Evolutionary conservation across 1,140 invertebrate species (phyloP), one percentile per base, ranked within the genome.

Genomic region (Drosophila pseudoananassae): DNA sequence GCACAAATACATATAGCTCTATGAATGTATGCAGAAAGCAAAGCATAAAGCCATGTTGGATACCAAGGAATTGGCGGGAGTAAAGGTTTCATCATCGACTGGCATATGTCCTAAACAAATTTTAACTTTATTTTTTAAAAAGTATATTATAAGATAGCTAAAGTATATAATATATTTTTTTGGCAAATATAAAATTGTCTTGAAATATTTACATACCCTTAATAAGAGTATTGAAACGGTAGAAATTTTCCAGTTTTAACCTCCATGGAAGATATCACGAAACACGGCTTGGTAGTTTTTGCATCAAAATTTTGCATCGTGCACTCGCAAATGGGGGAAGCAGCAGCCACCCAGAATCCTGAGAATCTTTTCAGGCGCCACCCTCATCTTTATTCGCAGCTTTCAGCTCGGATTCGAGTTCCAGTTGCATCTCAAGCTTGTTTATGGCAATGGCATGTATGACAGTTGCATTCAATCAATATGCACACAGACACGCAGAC

Each of bases 381-480:
- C 40, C 6, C 23, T 33, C 9, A 47, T 23, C 31, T 12, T 15
- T 33, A 33, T 20, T 9, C 20, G n/a, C 54, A 25, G 20, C 9
- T 23, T n/a, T 25, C 46, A 38, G 38, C 12, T 31, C 8, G 29
- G 57, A 47, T 29, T 71, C 15, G 17, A 70, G 50, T 17, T 66
- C 33, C 70, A 58, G 50, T 66, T 45, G 46, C 54, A 57, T 29
- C 50, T 60, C 10, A 40, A 60, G 71, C 78, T 74, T 82, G 78
- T 81, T 82, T 82, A 82, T 82, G 78, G 57, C 78, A 77, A 63
- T 73, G 73, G 68, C 78, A 81, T 81, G 78, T 81, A 81, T 81
- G 78, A 81, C 78, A 81, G 78, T 81, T 81, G 78, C 78, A 77
- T 81, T 81, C 78, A 81, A 81, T 81, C 78, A 81, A 81, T 81